A percentile compares a stretch with the other conserved stretches of the same genome.
These are phyloP conservation scores for zebrafish (Danio rerio) DNA, from an alignment of 2,113 vertebrate species.

Conservation along the genomic window DNA sequence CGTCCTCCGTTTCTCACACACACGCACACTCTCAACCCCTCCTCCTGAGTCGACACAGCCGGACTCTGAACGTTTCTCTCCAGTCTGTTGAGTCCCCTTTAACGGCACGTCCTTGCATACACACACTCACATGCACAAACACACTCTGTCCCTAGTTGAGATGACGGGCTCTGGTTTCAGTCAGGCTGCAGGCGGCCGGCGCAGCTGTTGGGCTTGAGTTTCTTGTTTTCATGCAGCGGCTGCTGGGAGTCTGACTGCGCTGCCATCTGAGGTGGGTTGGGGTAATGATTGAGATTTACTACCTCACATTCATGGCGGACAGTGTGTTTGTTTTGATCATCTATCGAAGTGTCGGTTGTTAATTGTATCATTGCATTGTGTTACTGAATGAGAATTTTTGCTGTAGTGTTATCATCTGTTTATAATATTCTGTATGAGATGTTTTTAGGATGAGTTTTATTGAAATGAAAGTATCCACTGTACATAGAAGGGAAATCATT, in stretches of 20 bases:
- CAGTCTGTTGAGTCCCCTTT: slow-evolving; percentile 53
- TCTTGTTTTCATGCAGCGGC: slow-evolving; percentile 66
- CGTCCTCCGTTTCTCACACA: slow-evolving; percentile 19
- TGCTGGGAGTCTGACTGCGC: slow-evolving; percentile 60
- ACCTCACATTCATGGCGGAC: slow-evolving; percentile 7
- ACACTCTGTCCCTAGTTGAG: slow-evolving; percentile 59
- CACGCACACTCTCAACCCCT: slow-evolving; percentile 34
- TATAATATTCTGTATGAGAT: not conserved
- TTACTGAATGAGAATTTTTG: not conserved
- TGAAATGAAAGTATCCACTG: not conserved
- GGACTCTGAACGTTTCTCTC: slow-evolving; percentile 59
- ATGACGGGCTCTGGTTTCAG: slow-evolving; percentile 77
- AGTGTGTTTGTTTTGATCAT: slow-evolving; percentile 29
- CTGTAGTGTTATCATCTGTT: not conserved
- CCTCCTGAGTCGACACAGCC: slow-evolving; percentile 46
- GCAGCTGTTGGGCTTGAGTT: slow-evolving; percentile 64
- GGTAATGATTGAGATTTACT: slow-evolving; percentile 52
- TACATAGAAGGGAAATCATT: not conserved
- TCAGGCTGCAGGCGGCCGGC: slow-evolving; percentile 67
- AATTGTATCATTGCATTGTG: not conserved
- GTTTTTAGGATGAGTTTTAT: not conserved
- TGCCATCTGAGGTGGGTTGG: slow-evolving; percentile 67
- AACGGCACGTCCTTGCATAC: slow-evolving; percentile 60
- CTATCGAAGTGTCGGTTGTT: not conserved
- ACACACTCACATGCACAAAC: slow-evolving; percentile 24